These are phyloP conservation scores for Strix uralensis DNA, from an alignment of 2,113 vertebrate genomes.

Conservation along the genomic window DNA sequence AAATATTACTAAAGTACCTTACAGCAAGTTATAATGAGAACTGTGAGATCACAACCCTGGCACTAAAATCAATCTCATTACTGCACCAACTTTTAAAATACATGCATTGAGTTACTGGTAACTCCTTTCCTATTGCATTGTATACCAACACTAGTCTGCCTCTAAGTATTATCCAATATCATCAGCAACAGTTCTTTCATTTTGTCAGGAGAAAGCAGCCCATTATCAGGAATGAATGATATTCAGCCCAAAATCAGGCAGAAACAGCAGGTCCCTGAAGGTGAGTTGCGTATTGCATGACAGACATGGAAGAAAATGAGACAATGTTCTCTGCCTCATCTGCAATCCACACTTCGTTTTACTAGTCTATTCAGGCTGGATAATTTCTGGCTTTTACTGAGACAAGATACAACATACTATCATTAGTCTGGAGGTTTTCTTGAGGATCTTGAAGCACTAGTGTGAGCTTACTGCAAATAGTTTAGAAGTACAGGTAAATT, in stretches of 20 bases:
- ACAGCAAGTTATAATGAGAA: neutral
- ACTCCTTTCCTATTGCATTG: rapidly evolving
- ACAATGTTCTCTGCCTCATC: neutral
- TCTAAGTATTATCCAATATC: neutral
- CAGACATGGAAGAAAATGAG: neutral
- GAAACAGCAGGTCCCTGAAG: neutral
- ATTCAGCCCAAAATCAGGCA: neutral
- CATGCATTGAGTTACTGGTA: neutral
- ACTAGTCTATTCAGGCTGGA: neutral
- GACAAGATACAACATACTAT: neutral
- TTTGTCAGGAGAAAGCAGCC: neutral
- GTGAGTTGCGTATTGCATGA: neutral
- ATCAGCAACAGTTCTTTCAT: neutral
- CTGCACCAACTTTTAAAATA: neutral
- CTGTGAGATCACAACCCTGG: neutral
- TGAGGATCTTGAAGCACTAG: neutral
- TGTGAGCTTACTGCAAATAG: neutral
- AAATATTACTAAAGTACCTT: neutral
- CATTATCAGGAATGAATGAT: neutral
- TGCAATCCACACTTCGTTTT: neutral
- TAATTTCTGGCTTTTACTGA: neutral
- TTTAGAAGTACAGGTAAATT: neutral
- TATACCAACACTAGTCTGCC: neutral
- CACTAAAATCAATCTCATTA: neutral
- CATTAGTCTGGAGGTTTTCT: neutral